phyloP scores from a whole-genome alignment of 2,888 invertebrate genomes.

The Orthosia gothica region DNA sequence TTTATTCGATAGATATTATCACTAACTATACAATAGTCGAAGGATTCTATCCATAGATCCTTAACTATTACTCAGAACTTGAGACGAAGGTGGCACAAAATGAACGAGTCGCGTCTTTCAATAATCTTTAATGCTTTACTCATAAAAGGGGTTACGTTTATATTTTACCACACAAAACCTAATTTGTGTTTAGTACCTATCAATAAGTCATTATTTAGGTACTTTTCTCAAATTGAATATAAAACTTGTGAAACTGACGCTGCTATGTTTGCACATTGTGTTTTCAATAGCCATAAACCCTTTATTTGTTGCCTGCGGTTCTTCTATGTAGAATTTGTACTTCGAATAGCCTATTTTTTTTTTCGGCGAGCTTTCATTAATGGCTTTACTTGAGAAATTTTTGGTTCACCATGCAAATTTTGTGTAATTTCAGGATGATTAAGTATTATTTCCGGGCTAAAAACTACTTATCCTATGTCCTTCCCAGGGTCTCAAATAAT shows the following conservation, averaged over 20 bases:
- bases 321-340: no score
- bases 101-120: background rate
- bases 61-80: no score
- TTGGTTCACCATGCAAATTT: no score
- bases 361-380: no score
- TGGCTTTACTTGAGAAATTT: no score
- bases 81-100: constrained; percentile 1
- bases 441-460: no score
- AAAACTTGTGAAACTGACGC: no score
- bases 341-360: no score
- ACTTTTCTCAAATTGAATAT: constrained; percentile 1
- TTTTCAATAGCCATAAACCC: background rate
- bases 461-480: no score
- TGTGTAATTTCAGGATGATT: no score
- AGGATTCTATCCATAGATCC: no score
- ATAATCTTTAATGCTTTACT: constrained; percentile 5
- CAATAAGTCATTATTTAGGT: background rate
- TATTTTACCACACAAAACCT: constrained; percentile 4
- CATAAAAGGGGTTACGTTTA: constrained; percentile 8
- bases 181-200: constrained; percentile 20
- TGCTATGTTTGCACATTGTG: background rate
- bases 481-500: no score
- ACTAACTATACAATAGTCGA: background rate
- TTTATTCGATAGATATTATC: background rate
- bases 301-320: background rate